Percentiles rank a stretch among this genome's conserved stretches.
Evolutionary conservation across 2,888 invertebrate genomes (phyloP).

Genomic region (Cataglyphis albicans): DNA sequence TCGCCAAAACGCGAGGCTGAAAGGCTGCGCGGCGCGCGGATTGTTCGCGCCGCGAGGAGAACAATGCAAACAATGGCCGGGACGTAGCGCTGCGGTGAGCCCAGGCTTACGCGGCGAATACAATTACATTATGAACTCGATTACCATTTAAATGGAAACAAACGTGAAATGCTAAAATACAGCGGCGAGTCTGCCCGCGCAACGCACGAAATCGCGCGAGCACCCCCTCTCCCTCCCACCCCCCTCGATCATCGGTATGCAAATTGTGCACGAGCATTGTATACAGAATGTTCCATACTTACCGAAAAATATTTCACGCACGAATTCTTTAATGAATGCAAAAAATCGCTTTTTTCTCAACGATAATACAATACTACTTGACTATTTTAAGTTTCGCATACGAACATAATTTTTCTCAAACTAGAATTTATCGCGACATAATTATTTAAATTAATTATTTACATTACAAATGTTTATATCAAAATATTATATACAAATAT

Average conservation of each 20-base stretch:
- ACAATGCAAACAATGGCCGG: constrained; percentile 84
- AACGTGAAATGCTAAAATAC: constrained; percentile 86
- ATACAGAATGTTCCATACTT: constrained; percentile 44
- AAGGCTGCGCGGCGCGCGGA: constrained; percentile 77
- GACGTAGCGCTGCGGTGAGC: constrained; percentile 81
- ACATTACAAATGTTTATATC: background rate
- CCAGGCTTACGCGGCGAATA: constrained; percentile 85
- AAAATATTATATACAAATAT: too few relatives aligned
- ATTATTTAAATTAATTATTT: background rate
- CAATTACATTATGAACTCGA: constrained; percentile 86
- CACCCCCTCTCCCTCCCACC: constrained; percentile 55
- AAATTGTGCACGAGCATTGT: constrained; percentile 67
- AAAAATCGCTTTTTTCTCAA: background rate
- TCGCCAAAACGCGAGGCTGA: constrained; percentile 77
- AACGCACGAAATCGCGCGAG: constrained; percentile 66
- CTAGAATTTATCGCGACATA: background rate
- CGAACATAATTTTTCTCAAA: constrained; percentile 11
- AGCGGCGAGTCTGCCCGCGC: constrained; percentile 67
- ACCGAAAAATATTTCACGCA: constrained; percentile 49
- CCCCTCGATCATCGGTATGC: constrained; percentile 78
- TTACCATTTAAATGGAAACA: constrained; percentile 86
- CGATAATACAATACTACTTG: background rate
- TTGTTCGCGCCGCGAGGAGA: constrained; percentile 79
- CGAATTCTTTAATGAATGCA: constrained; percentile 21
- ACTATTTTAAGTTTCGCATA: background rate